phyloP scores from a whole-genome alignment of 92 coral and sea anemone species.

The Parazoanthus atlanticus region DNA sequence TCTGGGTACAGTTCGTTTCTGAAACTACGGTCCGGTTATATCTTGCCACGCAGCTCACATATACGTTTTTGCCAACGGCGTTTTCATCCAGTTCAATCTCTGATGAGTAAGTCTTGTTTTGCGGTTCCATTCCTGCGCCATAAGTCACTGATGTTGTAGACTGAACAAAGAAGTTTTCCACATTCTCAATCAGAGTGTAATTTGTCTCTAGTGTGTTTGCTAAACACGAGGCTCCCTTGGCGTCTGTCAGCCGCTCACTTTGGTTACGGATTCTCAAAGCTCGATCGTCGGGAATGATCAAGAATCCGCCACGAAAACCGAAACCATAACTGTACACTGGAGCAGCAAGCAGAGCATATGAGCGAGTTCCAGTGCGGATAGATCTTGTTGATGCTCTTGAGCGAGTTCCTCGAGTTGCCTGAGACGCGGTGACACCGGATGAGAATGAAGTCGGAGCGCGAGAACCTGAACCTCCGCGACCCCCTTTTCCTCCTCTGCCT shows the following conservation, averaged over 20 bases:
- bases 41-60: not conserved
- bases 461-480: not conserved
- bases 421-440: not conserved
- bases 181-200: not conserved
- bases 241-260: not conserved
- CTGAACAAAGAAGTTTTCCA: not conserved
- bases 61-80: not conserved
- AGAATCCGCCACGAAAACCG: constrained; percentile 6
- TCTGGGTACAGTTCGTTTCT: not conserved
- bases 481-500: not conserved
- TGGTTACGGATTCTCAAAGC: constrained; percentile 2
- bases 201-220: not conserved
- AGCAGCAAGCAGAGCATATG: not conserved
- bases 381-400: not conserved
- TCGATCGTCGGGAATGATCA: not conserved
- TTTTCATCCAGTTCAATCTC: not conserved
- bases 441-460: not conserved
- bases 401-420: constrained; percentile 10
- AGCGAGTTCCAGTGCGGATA: not conserved
- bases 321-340: constrained; percentile 11
- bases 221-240: not conserved
- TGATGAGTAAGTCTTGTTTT: not conserved
- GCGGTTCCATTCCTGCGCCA: not conserved
- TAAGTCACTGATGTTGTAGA: not conserved
- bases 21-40: not conserved